Evolutionary conservation across 1,140 invertebrate species (phyloP), one percentile per base, ranked within the genome.

Genomic region (Drosophila guanche): DNA sequence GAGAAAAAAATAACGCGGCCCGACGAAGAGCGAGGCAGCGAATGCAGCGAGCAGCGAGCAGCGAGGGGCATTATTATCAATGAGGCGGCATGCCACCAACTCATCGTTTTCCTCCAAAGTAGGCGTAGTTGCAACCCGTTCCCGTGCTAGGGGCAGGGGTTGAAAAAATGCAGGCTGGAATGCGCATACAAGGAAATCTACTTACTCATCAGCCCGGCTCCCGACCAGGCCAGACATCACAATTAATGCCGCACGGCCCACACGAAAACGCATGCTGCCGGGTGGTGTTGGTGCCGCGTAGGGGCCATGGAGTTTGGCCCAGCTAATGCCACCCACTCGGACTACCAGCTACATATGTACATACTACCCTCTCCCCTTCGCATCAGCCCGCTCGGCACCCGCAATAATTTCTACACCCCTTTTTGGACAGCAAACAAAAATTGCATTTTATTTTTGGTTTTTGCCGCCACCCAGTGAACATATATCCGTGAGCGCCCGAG

Each of bases 381-480:
- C 23, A 23, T 23, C 53, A 33, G 25, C 29, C 27, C 12, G 22
- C 22, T 46, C 14, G 0, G 29, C 74, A 58, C 50, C 50, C 33
- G 66, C 77, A 75, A 75, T 86, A 86, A 81, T 86, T 88, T 81
- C 85, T 74, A 81, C 70, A 60, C 83, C 73, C 73, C 74, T 7
- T 62, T 69, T 56, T 45, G 66, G 63, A 68, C 66, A 25, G 66
- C 66, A 69, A 88, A 88, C 83, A 86, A 86, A 86, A 86, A 86
- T 86, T 81, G 78, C 83, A 86, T 86, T 86, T 86, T 86, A 88
- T 86, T 88, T 86, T 86, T 75, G 66, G 80, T 80, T 72, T 73
- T 76, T 79, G 65, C 57, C 46, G 69, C 78, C 69, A 65, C 73
- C 42, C 58, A 61, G 58, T 45, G n/a, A 40, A 58, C 62, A 59